phyloP scores from a whole-genome alignment of 2,888 invertebrate species.

The Sarcophaga caerulescens region DNA sequence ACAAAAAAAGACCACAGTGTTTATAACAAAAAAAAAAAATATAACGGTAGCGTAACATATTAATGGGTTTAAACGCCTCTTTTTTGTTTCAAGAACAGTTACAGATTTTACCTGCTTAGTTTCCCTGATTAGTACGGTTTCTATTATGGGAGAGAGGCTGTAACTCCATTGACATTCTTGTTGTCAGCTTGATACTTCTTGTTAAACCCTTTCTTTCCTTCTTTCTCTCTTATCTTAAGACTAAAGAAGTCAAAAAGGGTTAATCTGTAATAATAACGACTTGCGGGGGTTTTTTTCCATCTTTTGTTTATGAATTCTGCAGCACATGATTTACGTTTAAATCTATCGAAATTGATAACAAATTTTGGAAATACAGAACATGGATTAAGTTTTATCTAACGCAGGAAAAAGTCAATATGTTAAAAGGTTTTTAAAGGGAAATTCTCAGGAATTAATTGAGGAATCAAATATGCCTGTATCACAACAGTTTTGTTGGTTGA shows the following conservation, averaged over 20 bases:
- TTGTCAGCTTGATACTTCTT: slow-evolving; percentile 4
- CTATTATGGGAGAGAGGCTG: neutral
- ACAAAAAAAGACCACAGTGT: neutral
- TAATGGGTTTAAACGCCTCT: slow-evolving; percentile 78
- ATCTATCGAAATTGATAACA: slow-evolving; percentile 38
- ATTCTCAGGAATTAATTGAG: too few species aligned
- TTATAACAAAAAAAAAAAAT: slow-evolving; percentile 16
- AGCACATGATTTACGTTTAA: slow-evolving; percentile 64
- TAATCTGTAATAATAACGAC: slow-evolving; percentile 65
- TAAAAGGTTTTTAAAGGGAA: slow-evolving; percentile 21
- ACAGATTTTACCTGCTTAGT: slow-evolving; percentile 18
- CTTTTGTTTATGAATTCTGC: slow-evolving; percentile 60
- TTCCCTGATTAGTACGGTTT: too few species aligned
- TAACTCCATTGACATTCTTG: slow-evolving; percentile 18
- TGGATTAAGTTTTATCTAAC: slow-evolving; percentile 50
- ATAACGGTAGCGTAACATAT: slow-evolving; percentile 70
- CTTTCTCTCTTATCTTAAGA: neutral
- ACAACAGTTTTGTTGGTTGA: too few species aligned
- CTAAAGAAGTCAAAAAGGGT: slow-evolving; percentile 65
- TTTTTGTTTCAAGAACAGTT: slow-evolving; percentile 40
- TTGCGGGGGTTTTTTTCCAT: slow-evolving; percentile 46
- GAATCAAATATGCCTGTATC: too few species aligned
- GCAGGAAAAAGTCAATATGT: slow-evolving; percentile 62
- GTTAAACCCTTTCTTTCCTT: slow-evolving; percentile 30
- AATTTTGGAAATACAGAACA: slow-evolving; percentile 1